These are phyloP conservation scores for Anhinga rufa DNA, from an alignment of 2,113 vertebrate species.

Conservation along the genomic window DNA sequence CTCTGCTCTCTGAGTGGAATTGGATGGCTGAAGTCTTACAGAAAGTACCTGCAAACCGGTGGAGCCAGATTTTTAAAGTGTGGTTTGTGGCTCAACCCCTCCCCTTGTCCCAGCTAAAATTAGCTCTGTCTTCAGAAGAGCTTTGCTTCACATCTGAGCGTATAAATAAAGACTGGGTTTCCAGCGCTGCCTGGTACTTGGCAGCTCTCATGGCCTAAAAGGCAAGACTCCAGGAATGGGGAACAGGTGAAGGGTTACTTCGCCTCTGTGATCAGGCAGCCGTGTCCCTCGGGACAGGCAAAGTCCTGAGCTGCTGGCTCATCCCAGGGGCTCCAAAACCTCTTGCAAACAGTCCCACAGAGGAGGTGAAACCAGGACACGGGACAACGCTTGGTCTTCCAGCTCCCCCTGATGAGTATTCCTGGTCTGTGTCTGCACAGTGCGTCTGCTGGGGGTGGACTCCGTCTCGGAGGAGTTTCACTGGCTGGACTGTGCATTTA, in stretches of 20 bases:
- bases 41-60: neutral
- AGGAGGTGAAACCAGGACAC: neutral
- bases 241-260: neutral
- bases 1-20: neutral
- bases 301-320: neutral
- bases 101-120: neutral
- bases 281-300: neutral
- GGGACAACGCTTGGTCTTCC: neutral
- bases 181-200: neutral
- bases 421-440: neutral
- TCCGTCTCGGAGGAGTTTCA: neutral
- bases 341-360: neutral
- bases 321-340: neutral
- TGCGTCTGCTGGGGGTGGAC: rapidly evolving
- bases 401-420: neutral
- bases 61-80: neutral
- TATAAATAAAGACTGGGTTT: neutral
- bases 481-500: neutral
- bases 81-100: neutral
- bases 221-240: neutral
- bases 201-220: neutral
- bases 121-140: neutral
- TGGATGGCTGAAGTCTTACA: neutral
- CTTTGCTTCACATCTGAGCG: neutral
- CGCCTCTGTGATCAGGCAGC: neutral